Evolutionary conservation across 2,113 vertebrate species (phyloP).

Genomic region (Heptranchias perlo): DNA sequence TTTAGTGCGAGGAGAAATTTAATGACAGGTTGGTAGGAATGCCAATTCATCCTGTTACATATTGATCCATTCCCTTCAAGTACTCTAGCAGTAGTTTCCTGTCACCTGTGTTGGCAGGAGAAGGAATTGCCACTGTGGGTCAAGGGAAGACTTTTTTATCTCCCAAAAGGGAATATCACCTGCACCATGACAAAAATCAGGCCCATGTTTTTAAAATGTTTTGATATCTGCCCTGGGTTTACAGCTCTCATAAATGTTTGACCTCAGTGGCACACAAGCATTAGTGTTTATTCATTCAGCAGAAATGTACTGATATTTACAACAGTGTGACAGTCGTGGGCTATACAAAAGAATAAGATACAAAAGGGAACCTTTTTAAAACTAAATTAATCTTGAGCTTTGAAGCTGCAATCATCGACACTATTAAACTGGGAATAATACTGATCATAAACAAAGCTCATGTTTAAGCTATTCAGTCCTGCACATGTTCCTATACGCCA

Average conservation of each 20-base stretch:
- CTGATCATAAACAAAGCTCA: not conserved
- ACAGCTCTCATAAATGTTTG: not conserved
- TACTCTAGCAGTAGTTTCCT: not conserved
- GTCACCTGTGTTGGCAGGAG: not conserved
- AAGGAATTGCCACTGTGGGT: not conserved
- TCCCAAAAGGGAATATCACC: not conserved
- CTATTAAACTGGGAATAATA: not conserved
- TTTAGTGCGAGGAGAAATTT: not conserved
- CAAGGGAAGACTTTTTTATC: not conserved
- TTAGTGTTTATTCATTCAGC: not conserved
- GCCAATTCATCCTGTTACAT: not conserved
- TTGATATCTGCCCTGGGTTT: constrained; percentile 16
- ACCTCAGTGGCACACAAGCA: not conserved
- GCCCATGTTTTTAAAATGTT: not conserved
- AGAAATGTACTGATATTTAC: constrained; percentile 22
- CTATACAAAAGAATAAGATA: not conserved
- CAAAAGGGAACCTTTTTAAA: constrained; percentile 15
- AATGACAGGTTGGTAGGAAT: not conserved
- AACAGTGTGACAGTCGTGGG: not conserved
- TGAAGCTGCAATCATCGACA: not conserved
- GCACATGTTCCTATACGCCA: not conserved
- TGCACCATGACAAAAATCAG: not conserved
- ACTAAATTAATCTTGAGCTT: constrained; percentile 27
- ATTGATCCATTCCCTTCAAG: not conserved
- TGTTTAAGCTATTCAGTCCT: not conserved